These are phyloP conservation scores for Catharus ustulatus DNA, from an alignment of 2,797 vertebrate genomes.

Conservation along the genomic window DNA sequence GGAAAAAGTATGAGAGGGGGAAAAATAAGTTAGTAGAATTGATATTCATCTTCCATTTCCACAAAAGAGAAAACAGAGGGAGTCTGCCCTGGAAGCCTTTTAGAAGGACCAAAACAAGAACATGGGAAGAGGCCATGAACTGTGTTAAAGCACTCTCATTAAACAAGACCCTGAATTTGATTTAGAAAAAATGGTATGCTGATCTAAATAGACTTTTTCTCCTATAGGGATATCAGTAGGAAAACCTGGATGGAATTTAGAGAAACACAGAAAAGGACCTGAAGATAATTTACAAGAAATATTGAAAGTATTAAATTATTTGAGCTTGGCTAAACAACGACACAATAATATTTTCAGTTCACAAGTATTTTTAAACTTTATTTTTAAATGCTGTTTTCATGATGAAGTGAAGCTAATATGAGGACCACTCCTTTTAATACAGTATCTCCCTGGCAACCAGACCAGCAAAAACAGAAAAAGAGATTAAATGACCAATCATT, in stretches of 20 bases:
- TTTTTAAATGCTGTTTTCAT: constrained; percentile 58
- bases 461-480: constrained; percentile 49
- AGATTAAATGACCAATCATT: constrained; percentile 49
- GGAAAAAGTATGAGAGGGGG: background rate
- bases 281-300: background rate
- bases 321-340: constrained; percentile 38
- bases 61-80: background rate
- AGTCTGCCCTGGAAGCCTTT: background rate
- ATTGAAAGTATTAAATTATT: constrained; percentile 38
- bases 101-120: background rate
- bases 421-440: constrained; percentile 52
- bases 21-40: background rate
- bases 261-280: background rate
- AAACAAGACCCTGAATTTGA: background rate
- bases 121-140: background rate
- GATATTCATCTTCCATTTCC: background rate
- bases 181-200: background rate
- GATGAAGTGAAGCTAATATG: background rate
- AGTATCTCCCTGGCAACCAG: constrained; percentile 18
- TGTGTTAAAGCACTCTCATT: background rate
- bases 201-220: background rate
- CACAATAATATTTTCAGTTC: constrained; percentile 27
- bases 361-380: constrained; percentile 51
- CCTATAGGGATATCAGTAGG: background rate
- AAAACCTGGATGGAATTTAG: constrained; percentile 12